phyloP scores from a whole-genome alignment of 1,140 invertebrate genomes.

The Bacillus rossius region DNA sequence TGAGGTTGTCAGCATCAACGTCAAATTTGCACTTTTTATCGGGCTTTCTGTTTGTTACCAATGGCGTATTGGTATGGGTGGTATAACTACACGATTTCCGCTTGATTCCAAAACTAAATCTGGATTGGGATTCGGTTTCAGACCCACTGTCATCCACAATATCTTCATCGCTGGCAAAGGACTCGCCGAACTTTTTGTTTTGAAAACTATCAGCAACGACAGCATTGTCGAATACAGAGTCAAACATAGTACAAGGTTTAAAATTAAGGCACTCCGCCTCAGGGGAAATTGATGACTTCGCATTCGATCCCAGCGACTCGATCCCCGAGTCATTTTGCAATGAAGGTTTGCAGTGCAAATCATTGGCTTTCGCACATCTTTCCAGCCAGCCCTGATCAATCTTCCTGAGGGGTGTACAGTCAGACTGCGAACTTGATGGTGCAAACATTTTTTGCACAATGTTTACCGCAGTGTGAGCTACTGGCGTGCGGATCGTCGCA shows the following conservation, averaged over 20 bases:
- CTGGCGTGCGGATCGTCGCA: slow-evolving; percentile 24
- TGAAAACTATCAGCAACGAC: no score
- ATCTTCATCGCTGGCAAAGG: slow-evolving; percentile 42
- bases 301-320: slow-evolving; percentile 31
- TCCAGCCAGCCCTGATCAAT: slow-evolving; percentile 51
- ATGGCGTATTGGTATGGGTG: no score
- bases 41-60: no score
- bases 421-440: background rate
- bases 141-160: slow-evolving; percentile 52
- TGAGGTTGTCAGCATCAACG: no score
- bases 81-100: no score
- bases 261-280: no score
- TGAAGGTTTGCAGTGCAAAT: background rate
- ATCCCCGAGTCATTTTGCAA: slow-evolving; percentile 33
- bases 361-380: slow-evolving; percentile 35
- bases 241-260: no score
- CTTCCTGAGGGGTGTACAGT: background rate
- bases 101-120: no score
- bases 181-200: background rate
- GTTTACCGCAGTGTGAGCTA: slow-evolving; percentile 34
- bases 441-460: slow-evolving; percentile 36
- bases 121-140: background rate
- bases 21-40: no score
- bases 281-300: slow-evolving; percentile 4
- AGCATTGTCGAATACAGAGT: no score